Conservation (phyloP, 1,140 invertebrate species). For the Lutraria rhynchaena region DNA sequence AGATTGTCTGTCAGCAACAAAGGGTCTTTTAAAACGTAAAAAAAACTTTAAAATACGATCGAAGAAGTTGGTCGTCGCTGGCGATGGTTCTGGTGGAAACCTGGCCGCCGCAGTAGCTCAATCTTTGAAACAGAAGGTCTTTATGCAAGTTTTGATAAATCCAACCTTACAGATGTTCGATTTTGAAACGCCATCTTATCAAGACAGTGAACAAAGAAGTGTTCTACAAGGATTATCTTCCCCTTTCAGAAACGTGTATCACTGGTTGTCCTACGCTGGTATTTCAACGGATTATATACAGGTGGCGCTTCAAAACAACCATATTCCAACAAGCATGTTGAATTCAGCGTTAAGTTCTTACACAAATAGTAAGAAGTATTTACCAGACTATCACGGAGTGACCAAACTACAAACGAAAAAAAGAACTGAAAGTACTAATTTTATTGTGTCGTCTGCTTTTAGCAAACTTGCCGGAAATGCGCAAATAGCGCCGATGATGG, state of each 20-base stretch:
- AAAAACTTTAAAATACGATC: slow-evolving; percentile 65
- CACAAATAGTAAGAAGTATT: slow-evolving; percentile 66
- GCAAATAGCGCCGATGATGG: slow-evolving; percentile 70
- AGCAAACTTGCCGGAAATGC: slow-evolving; percentile 62
- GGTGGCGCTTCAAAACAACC: slow-evolving; percentile 66
- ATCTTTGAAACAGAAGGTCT: slow-evolving; percentile 64
- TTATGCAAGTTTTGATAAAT: slow-evolving; percentile 78
- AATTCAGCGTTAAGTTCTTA: slow-evolving; percentile 52
- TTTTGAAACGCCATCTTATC: slow-evolving; percentile 78
- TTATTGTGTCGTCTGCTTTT: slow-evolving; percentile 54
- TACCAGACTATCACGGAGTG: slow-evolving; percentile 62
- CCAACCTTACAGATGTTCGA: slow-evolving; percentile 77
- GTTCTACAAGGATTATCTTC: slow-evolving; percentile 71
- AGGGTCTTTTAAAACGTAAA: slow-evolving; percentile 66
- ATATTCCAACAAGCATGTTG: slow-evolving; percentile 62
- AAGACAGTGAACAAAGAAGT: slow-evolving; percentile 65
- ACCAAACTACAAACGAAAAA: slow-evolving; percentile 60
- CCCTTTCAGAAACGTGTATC: slow-evolving; percentile 63
- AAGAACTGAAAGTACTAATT: neutral
- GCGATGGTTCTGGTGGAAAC: slow-evolving; percentile 79
- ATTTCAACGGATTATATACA: slow-evolving; percentile 50
- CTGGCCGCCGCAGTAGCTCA: slow-evolving; percentile 75
- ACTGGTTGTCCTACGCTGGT: slow-evolving; percentile 72
- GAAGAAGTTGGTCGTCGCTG: slow-evolving; percentile 71
- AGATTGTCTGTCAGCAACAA: slow-evolving; percentile 75